Base-by-base conservation (phyloP, 2,113 vertebrate genomes). In the Triplophysa siluroides region DNA sequence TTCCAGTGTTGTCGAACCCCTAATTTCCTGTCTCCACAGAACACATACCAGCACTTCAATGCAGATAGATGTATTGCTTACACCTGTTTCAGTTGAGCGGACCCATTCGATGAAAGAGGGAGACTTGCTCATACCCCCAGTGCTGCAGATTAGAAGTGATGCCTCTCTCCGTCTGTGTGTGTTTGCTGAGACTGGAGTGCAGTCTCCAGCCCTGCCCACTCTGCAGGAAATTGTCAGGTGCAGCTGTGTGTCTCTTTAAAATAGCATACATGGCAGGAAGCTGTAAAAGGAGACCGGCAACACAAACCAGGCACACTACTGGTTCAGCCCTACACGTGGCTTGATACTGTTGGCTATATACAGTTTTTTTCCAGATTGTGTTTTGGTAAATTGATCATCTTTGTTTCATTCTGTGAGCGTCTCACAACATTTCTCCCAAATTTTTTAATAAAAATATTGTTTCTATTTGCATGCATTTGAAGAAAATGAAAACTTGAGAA, bases 221-320 rank as follows among this genome's bases (percentile, higher is more conserved):
- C 81, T 73, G 89, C 86, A 83, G 89, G 81, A 86, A 88, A 85
- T 80, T 90, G 92, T 92, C 92, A 92, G 93, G 95, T 96, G 95
- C 93, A 86, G 91, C 91, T 91, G 76, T 64, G 94, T 87, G 91
- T 92, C 93, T 92, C 94, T 95, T 92, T 93, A 94, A 95, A 94
- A 94, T 91, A 92, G 91, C 91, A 87, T 41, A 79, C 83, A 43
- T 83, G 85, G 88, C 88, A 87, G 87, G 88, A 92, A 94, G 88
- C 94, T 96, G 94, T 95, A 97, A 96, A 95, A 95, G 92, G 94
- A 96, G 94, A 94, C 92, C 92, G 86, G 81, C 89, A 85, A 24
- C 85, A 90, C 90, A 90, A 82, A 78, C 72, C 24, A 75, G 81
- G 5, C 19, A 47, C 68, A 62, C 63, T 1, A 62, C 89, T 88